Conservation (phyloP, 2,888 invertebrate genomes). For the Lycaena phlaeas region DNA sequence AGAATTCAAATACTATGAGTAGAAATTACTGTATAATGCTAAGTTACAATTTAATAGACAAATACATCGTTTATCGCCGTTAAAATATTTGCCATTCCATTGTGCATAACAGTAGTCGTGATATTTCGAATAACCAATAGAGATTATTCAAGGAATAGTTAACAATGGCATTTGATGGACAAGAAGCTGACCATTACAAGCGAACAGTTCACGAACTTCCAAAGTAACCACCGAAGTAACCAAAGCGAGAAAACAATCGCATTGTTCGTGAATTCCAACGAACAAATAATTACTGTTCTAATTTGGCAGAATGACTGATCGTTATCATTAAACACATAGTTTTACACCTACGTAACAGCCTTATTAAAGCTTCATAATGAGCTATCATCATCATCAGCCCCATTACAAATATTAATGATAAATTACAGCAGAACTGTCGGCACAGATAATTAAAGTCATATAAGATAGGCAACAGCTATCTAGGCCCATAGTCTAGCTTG, state of each 20-base stretch:
- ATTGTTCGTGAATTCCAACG: slow-evolving; percentile 32
- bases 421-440: too few species aligned
- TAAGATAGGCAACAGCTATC: too few species aligned
- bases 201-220: slow-evolving; percentile 40
- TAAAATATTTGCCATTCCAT: not conserved
- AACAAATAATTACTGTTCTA: slow-evolving; percentile 34
- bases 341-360: slow-evolving; percentile 8
- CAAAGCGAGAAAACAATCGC: slow-evolving; percentile 35
- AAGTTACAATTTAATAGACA: too few species aligned
- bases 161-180: slow-evolving; percentile 49
- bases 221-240: slow-evolving; percentile 32
- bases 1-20: too few species aligned
- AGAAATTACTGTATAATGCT: too few species aligned
- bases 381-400: too few species aligned
- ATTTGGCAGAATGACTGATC: slow-evolving; percentile 49
- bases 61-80: not conserved
- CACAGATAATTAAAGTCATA: too few species aligned
- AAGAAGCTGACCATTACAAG: slow-evolving; percentile 49
- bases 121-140: slow-evolving; percentile 22
- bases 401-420: too few species aligned
- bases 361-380: too few species aligned
- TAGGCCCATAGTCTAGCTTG: too few species aligned
- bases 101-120: not conserved
- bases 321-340: slow-evolving; percentile 31
- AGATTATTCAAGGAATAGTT: slow-evolving; percentile 37